A percentile compares a stretch with the other conserved stretches of the same genome.
Conservation (phyloP, 2,797 vertebrate genomes). For the Mallotus villosus region DNA sequence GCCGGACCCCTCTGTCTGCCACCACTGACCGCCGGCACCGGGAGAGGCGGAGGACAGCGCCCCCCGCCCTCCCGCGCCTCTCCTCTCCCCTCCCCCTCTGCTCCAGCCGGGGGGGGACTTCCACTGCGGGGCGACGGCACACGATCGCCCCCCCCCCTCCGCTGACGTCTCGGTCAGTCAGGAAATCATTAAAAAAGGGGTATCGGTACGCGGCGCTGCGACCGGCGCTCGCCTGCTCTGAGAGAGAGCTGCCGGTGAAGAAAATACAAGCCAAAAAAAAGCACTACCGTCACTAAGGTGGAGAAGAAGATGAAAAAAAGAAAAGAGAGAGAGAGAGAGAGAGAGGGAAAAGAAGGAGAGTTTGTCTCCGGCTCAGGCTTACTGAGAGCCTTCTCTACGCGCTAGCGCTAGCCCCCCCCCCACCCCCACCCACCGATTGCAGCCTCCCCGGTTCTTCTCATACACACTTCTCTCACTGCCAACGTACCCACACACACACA, state of each 20-base stretch:
- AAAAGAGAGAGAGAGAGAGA: no score
- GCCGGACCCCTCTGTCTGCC: conserved; percentile 17
- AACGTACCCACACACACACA: conserved; percentile 20
- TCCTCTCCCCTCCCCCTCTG: conserved; percentile 12
- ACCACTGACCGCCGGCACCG: conserved; percentile 34
- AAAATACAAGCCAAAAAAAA: neutral
- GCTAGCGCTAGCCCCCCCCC: conserved; percentile 20
- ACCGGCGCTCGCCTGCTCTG: conserved; percentile 12
- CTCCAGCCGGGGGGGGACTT: conserved; percentile 4
- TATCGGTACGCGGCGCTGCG: conserved; percentile 14
- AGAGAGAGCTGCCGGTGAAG: conserved; percentile 14
- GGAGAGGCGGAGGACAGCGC: conserved; percentile 6
- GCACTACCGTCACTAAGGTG: neutral
- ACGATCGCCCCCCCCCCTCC: neutral
- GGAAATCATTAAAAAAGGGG: conserved; percentile 14
- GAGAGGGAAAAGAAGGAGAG: neutral
- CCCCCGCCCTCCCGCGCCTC: conserved; percentile 26
- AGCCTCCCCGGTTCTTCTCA: conserved; percentile 11
- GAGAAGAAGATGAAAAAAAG: conserved; percentile 1
- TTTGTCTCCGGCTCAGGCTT: conserved; percentile 20
- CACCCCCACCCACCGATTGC: neutral
- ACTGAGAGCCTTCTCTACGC: conserved; percentile 22
- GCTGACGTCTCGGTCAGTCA: conserved; percentile 19
- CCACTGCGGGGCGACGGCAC: conserved; percentile 18
- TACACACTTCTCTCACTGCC: conserved; percentile 22